Conservation (phyloP, 2,797 vertebrate genomes). For the Diplodus puntazzo region DNA sequence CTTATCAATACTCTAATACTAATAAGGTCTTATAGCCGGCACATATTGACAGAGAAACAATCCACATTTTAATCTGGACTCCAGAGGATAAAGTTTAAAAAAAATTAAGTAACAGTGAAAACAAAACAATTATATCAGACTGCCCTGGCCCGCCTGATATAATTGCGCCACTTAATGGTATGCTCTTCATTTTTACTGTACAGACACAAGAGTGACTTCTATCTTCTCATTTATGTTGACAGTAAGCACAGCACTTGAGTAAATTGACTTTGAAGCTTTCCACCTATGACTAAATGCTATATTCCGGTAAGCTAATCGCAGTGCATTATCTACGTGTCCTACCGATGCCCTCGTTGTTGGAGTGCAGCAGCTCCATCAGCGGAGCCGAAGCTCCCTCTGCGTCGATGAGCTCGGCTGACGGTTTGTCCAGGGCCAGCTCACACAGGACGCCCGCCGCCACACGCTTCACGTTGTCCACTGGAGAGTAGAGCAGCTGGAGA, state of each 20-base stretch:
- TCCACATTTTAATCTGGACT: background rate
- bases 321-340: conserved; percentile 43
- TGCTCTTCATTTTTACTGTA: background rate
- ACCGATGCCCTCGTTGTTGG: conserved; percentile 97
- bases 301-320: conserved; percentile 32
- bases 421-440: conserved; percentile 96
- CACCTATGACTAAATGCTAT: conserved; percentile 39
- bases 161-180: no score
- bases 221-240: conserved; percentile 4
- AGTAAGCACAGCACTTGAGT: conserved; percentile 41
- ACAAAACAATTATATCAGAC: background rate
- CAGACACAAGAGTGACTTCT: background rate
- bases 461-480: conserved; percentile 96
- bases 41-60: background rate
- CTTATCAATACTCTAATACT: no score
- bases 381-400: conserved; percentile 92
- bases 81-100: background rate
- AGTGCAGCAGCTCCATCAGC: conserved; percentile 98
- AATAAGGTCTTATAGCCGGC: background rate
- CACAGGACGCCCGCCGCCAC: conserved; percentile 94
- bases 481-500: conserved; percentile 94
- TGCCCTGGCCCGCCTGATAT: no score
- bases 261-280: conserved; percentile 43
- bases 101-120: background rate
- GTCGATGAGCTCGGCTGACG: conserved; percentile 91